These are phyloP conservation scores for Loris lydekkerianus DNA, from an alignment of 2,797 vertebrate species.

Conservation along the genomic window DNA sequence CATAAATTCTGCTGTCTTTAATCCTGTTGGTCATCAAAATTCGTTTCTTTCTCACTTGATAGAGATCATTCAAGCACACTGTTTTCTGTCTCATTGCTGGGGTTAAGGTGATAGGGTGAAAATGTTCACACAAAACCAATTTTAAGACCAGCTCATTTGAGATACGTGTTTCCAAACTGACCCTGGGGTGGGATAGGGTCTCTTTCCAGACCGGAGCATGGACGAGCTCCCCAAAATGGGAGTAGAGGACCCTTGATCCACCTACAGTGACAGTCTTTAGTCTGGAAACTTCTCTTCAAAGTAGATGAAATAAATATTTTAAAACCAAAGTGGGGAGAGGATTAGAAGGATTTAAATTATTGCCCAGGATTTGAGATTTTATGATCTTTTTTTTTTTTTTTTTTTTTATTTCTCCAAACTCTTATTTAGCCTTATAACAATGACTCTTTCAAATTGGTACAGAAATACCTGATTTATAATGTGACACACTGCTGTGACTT, in stretches of 20 bases:
- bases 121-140: neutral
- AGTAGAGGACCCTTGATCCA: neutral
- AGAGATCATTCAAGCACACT: neutral
- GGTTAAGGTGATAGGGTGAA: neutral
- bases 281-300: slow-evolving; percentile 14
- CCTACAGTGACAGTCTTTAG: neutral
- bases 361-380: slow-evolving; percentile 20
- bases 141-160: neutral
- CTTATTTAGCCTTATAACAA: slow-evolving; percentile 15
- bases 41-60: slow-evolving; percentile 20
- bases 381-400: neutral
- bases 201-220: neutral
- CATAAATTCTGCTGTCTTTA: neutral
- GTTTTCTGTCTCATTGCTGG: neutral
- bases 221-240: neutral
- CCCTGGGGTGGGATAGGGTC: neutral
- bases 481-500: neutral
- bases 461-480: neutral
- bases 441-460: neutral
- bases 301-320: slow-evolving; percentile 42
- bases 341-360: neutral
- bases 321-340: neutral
- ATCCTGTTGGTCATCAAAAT: slow-evolving; percentile 25
- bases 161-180: neutral
- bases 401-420: neutral